Base-by-base conservation (phyloP, 2,888 invertebrate species). In the Trissolcus japonicus region DNA sequence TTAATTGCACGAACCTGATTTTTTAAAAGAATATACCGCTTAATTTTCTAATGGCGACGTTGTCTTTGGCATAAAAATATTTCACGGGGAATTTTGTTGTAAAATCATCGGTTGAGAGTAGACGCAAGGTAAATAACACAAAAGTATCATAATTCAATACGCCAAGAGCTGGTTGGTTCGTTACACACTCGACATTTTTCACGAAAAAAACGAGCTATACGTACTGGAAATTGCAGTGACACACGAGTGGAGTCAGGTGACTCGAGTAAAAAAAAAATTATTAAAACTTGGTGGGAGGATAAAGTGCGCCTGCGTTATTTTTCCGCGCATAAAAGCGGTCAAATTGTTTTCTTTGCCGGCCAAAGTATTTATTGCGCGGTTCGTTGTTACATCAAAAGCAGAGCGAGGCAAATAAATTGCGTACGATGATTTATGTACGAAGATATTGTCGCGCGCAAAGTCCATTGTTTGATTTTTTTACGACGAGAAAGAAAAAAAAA, bases 71-170 rank as follows among this genome's bases (percentile, higher is more conserved):
- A 16, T 7, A 16, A 68, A 65, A 60, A 68, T 69, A 69, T 69
- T 69, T 65, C 55, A 56, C 55, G 69, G 60, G 48, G 60, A 76
- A 74, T 61, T 67, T 76, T 29, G 61, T 63, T 63, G 66, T 55
- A 65, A 71, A 76, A 71, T 61, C 65, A 66, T 56, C 46, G 40
- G 67, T 56, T 46, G 57, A 76, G 56, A 72, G 67, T 40, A 51
- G 43, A 65, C 63, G 66, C 43, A 60, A 48, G 60, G 61, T 54
- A 71, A 71, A 76, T 66, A 76, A 76, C 76, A 76, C 76, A 76
- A 69, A 76, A 57, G 65, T 76, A 76, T 76, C 76, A 76, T 75
- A 75, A 76, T 76, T 76, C 68, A 76, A 76, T 76, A 65, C 65
- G 69, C 67, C 76, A 63, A 65, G 65, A 69, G 69, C 69, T 55